phyloP scores from a whole-genome alignment of 2,888 invertebrate genomes.

The Chaetogeoica ovagalla region DNA sequence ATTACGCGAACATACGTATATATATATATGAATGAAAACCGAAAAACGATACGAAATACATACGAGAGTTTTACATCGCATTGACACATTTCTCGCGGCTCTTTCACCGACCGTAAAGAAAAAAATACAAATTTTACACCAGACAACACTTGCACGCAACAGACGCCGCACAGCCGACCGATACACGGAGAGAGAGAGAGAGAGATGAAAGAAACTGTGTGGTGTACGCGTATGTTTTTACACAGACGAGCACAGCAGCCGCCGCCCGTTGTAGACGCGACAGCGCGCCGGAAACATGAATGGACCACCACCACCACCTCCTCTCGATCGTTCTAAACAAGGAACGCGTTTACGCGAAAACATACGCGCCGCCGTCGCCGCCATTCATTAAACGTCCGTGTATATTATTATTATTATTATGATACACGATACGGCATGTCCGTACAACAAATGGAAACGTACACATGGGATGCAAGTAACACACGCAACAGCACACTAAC shows the following conservation, averaged over 20 bases:
- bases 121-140: no score
- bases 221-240: constrained; percentile 19
- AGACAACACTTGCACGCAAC: no score
- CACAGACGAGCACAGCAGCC: constrained; percentile 3
- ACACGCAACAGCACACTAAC: background rate
- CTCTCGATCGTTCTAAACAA: no score
- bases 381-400: constrained; percentile 27
- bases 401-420: no score
- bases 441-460: background rate
- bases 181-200: no score
- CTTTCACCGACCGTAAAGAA: no score
- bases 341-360: constrained; percentile 38
- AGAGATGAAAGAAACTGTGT: no score
- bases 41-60: constrained; percentile 42
- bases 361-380: constrained; percentile 3
- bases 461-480: background rate
- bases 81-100: background rate
- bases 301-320: constrained; percentile 24
- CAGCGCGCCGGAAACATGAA: constrained; percentile 42
- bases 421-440: background rate
- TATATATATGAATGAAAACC: constrained; percentile 35
- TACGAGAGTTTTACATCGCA: constrained; percentile 26
- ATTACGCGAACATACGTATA: background rate
- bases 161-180: background rate
- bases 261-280: background rate